Evolutionary conservation across 2,113 vertebrate genomes (phyloP), one percentile per base, ranked within the genome.

Genomic region (Thamnaconus septentrionalis): DNA sequence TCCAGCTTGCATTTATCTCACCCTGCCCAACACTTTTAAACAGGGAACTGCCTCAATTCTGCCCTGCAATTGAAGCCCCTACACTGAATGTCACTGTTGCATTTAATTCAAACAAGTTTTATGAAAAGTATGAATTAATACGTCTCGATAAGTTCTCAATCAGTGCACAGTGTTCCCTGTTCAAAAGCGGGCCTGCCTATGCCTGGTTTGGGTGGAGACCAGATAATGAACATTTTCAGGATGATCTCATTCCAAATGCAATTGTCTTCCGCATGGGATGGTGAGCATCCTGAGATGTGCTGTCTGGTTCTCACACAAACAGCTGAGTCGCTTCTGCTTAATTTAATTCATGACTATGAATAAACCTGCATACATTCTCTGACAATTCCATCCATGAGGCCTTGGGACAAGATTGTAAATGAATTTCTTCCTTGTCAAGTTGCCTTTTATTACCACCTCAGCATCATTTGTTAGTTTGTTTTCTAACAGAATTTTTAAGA

Each of bases 1-100:
- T 57, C 41, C 56, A 57, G 69, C 67, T 80, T 77, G 78, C 77
- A 62, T 79, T 64, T 56, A 78, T 71, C 47, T 80, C 60, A 45
- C 58, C 51, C 61, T 76, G 53, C 10, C 72, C 58, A 43, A 80
- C 54, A 45, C 78, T 83, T 87, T 65, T 53, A 67, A 85, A 86
- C 61, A 6, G 75, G 79, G 71, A 84, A 78, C 76, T 9, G 5
- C 41, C 46, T 53, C 53, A 64, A 67, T 2, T 31, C 18, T 31
- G 18, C 18, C 18, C 18, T 1, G 18, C 18, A 72, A 61, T 7
- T 40, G 59, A 59, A 43, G 40, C 3, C 49, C 3, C 8, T 2
- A 3, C 5, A 59, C 4, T 39, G 46, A 39, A 41, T 56, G 10
- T 12, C 3, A 49, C n/a, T 3, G 7, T 5, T 62, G 55, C 42